Evolutionary conservation across 1,140 invertebrate species (phyloP), one percentile per base, ranked within the genome.

Genomic region (Pseudomyrmex gracilis): DNA sequence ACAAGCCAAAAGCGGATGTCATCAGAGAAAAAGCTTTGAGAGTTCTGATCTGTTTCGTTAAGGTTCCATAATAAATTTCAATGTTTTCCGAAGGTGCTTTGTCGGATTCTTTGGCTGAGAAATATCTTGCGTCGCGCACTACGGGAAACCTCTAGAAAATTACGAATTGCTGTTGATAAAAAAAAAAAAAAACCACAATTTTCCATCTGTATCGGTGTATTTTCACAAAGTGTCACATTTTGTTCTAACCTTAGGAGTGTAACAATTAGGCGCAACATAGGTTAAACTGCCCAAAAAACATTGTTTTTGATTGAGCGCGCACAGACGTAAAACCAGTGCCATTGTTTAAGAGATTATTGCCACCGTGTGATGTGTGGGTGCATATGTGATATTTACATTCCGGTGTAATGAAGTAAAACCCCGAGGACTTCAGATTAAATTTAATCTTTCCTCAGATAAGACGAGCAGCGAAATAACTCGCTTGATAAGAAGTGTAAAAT

Each of bases 21-120:
- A 95, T 92, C 1, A 99, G 90, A 0, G 98, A 98, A 91, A 99
- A 97, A 34, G 97, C 83, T 93, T 99, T 99, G 0, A 98, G 95
- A 55, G 93, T 93, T 89, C 95, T 96, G 73, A 98, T 96, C 89
- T 96, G 95, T 4, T 93, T 95, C 1, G 95, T 95, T 43, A 98
- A 91, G 0, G 93, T 92, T 8, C 97, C 98, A 57, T 92, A 90
- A 88, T 97, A 97, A 20, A 97, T 93, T 49, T 92, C 64, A 63
- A 74, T 77, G 43, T 17, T 10, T 66, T 12, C 15, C 0, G 3
- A 45, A 9, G 45, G 7, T 0, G 1, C 1, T 63, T 63, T 15
- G 0, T 64, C 12, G 22, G 66, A 15, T n/a, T 12, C 17, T 34
- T 78, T 53, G 8, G 49, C 43, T 0, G 51, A 70, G 5, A 73